Evolutionary conservation across 2,797 vertebrate genomes (phyloP).

Genomic region (Remorina albescens): DNA sequence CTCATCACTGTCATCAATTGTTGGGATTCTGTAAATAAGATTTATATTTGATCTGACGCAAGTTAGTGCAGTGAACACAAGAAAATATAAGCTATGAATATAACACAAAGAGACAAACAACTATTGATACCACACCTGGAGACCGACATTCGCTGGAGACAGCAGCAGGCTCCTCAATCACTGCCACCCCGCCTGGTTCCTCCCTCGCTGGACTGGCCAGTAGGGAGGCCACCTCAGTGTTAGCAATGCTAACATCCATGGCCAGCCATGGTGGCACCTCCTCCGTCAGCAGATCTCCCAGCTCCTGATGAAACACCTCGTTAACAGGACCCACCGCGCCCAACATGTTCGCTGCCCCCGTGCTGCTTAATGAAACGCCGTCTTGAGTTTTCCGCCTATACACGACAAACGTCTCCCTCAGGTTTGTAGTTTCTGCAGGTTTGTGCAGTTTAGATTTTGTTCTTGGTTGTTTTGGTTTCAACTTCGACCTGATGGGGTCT

Average conservation of each 20-base stretch:
- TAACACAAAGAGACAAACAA: not conserved
- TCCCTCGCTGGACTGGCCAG: conserved; percentile 41
- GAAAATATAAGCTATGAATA: not conserved
- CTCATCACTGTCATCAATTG: no score
- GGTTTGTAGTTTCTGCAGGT: conserved; percentile 1
- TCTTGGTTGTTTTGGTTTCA: conserved; percentile 7
- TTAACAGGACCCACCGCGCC: not conserved
- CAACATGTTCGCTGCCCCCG: not conserved
- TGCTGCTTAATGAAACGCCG: not conserved
- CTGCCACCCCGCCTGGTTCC: not conserved
- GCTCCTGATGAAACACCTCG: conserved; percentile 12
- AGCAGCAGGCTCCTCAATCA: conserved; percentile 31
- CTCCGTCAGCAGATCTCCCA: conserved; percentile 62
- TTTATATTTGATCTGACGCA: no score
- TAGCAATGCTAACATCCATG: conserved; percentile 24
- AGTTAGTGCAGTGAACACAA: not conserved
- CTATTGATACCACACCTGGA: conserved; percentile 63
- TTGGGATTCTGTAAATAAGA: no score
- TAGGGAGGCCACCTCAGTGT: conserved; percentile 21
- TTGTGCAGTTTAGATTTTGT: conserved; percentile 20
- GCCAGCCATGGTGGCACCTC: conserved; percentile 77
- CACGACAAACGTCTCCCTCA: conserved; percentile 47
- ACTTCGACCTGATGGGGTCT: conserved; percentile 3
- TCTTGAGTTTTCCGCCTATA: conserved; percentile 24
- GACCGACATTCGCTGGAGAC: conserved; percentile 14